A percentile compares a stretch with the other conserved stretches of the same genome.
These are phyloP conservation scores for Zophobas morio DNA, from an alignment of 1,140 invertebrate species.

Conservation along the genomic window DNA sequence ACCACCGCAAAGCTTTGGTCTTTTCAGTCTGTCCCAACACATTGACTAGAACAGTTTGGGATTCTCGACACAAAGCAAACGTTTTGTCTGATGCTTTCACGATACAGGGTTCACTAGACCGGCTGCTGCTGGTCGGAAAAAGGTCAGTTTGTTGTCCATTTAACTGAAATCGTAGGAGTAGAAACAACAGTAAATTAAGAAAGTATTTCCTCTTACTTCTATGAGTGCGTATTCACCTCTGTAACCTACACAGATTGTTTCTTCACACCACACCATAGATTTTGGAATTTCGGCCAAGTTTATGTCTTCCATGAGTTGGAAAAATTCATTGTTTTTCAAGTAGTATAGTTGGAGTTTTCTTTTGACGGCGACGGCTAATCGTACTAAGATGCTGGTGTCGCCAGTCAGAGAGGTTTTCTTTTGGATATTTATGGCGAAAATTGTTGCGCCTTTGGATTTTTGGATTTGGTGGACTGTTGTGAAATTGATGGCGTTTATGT, in stretches of 20 bases:
- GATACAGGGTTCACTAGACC: conserved; percentile 87
- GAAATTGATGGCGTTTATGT: conserved; percentile 86
- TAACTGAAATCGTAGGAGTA: conserved; percentile 16
- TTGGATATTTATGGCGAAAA: conserved; percentile 87
- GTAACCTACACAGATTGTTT: conserved; percentile 88
- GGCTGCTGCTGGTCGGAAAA: conserved; percentile 85
- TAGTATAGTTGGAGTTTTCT: conserved; percentile 90
- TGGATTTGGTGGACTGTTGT: conserved; percentile 81
- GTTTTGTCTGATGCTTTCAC: conserved; percentile 80
- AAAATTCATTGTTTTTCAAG: conserved; percentile 90
- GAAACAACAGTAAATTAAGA: background rate
- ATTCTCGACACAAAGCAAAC: conserved; percentile 86
- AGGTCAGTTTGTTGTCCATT: conserved; percentile 81
- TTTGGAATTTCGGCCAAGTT: conserved; percentile 87
- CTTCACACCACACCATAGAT: conserved; percentile 88
- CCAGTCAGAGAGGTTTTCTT: conserved; percentile 77
- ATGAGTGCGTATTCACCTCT: conserved; percentile 86
- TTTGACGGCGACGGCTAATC: conserved; percentile 91
- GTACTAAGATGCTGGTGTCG: conserved; percentile 80
- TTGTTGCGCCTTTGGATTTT: conserved; percentile 89
- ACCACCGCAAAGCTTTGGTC: conserved; percentile 85
- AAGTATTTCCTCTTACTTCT: conserved; percentile 72
- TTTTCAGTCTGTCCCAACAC: conserved; percentile 78
- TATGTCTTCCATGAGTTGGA: conserved; percentile 82
- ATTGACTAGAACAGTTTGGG: conserved; percentile 87